These are phyloP conservation scores for Brachyopa scutellaris DNA, from an alignment of 2,888 invertebrate genomes.

Conservation along the genomic window DNA sequence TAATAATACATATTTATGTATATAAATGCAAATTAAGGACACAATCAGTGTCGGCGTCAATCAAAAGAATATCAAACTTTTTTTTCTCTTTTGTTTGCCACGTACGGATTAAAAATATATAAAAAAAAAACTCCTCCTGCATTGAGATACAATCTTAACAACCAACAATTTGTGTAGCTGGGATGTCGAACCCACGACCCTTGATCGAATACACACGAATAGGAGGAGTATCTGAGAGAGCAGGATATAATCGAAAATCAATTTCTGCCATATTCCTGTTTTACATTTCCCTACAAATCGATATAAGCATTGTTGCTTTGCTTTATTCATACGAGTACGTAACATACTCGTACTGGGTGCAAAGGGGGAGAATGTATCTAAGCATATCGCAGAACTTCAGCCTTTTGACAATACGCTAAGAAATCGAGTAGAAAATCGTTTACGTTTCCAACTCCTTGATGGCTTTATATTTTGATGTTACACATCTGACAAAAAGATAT, in stretches of 20 bases:
- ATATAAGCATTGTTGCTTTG: conserved; percentile 20
- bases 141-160: background rate
- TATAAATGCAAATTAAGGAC: conserved; percentile 48
- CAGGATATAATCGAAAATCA: conserved; percentile 54
- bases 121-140: conserved; percentile 9
- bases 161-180: background rate
- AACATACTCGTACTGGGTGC: background rate
- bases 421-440: conserved; percentile 55
- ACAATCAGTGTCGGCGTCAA: conserved; percentile 11
- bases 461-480: conserved; percentile 35
- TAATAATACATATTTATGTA: conserved; percentile 47
- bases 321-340: too few species aligned
- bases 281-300: background rate
- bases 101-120: too few species aligned
- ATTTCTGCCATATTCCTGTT: conserved; percentile 28
- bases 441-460: conserved; percentile 34
- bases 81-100: too few species aligned
- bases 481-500: conserved; percentile 15
- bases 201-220: conserved; percentile 17
- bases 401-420: background rate
- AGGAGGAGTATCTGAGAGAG: too few species aligned
- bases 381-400: background rate
- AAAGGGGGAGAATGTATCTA: background rate
- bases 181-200: conserved; percentile 21
- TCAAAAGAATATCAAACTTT: conserved; percentile 3